Evolutionary conservation across 2,113 vertebrate genomes (phyloP).

Genomic region (Dromas ardeola): DNA sequence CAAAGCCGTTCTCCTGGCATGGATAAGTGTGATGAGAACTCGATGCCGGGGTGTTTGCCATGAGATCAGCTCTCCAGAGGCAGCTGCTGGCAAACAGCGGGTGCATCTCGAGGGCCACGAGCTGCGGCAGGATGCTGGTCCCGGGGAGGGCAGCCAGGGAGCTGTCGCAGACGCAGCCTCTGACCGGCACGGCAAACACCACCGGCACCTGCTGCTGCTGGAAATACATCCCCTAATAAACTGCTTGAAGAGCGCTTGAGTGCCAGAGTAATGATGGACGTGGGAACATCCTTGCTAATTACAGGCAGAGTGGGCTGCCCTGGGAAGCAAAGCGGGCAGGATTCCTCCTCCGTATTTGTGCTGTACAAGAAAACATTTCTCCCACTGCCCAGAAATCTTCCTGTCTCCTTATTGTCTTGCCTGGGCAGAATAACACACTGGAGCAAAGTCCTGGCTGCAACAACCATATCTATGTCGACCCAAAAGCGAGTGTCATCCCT

Average conservation of each 20-base stretch:
- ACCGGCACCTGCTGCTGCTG: not conserved
- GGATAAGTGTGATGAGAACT: not conserved
- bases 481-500: not conserved
- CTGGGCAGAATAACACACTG: not conserved
- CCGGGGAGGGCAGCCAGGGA: accelerated
- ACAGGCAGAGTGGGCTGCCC: not conserved
- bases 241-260: not conserved
- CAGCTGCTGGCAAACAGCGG: accelerated
- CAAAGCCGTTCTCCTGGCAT: not conserved
- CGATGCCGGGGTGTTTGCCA: not conserved
- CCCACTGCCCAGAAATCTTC: not conserved
- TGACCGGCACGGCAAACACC: not conserved
- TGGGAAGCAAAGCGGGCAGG: not conserved
- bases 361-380: not conserved
- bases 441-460: not conserved
- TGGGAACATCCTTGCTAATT: not conserved
- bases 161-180: not conserved
- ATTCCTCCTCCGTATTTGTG: accelerated
- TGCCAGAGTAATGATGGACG: not conserved
- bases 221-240: not conserved
- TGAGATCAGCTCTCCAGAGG: not conserved
- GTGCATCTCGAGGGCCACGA: not conserved
- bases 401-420: accelerated
- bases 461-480: accelerated
- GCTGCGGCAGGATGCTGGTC: not conserved